A percentile compares a stretch with the other conserved stretches of the same genome.
phyloP scores from a whole-genome alignment of 2,888 invertebrate genomes.

The Diabrotica balteata region DNA sequence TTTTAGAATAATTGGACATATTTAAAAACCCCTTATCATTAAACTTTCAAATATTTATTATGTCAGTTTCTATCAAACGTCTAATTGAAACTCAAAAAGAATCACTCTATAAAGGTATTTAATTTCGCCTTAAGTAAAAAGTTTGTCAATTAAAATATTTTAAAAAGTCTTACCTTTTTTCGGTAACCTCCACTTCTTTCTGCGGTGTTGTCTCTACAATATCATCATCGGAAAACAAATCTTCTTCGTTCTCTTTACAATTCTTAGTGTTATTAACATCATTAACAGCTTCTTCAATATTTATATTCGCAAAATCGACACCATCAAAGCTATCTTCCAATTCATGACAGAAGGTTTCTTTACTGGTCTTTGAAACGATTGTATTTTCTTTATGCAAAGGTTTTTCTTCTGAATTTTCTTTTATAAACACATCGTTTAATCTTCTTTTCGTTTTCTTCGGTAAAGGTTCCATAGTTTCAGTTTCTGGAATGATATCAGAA shows the following conservation, averaged over 20 bases:
- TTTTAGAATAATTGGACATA: too few species aligned
- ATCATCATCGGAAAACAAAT: conserved; percentile 46
- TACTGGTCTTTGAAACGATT: conserved; percentile 1
- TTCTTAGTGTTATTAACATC: conserved; percentile 1
- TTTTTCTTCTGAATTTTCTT: background rate
- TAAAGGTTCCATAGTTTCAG: conserved; percentile 23
- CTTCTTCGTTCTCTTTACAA: conserved; percentile 29
- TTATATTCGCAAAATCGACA: conserved; percentile 24
- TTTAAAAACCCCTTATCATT: too few species aligned
- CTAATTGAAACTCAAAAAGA: too few species aligned
- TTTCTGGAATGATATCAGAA: conserved; percentile 33
- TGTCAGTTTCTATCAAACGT: too few species aligned
- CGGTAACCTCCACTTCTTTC: conserved; percentile 27
- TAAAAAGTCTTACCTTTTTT: conserved; percentile 15
- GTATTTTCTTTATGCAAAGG: background rate
- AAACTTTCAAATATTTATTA: too few species aligned
- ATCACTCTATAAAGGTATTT: too few species aligned
- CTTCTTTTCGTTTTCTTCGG: conserved; percentile 20
- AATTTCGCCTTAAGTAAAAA: too few species aligned
- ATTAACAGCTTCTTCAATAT: conserved; percentile 7
- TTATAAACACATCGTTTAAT: conserved; percentile 5
- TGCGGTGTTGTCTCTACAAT: conserved; percentile 52
- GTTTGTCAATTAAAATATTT: too few species aligned
- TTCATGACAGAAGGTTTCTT: conserved; percentile 21
- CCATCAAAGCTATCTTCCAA: conserved; percentile 31